phyloP scores from a whole-genome alignment of 2,113 vertebrate species.

The Indicator maculatus region DNA sequence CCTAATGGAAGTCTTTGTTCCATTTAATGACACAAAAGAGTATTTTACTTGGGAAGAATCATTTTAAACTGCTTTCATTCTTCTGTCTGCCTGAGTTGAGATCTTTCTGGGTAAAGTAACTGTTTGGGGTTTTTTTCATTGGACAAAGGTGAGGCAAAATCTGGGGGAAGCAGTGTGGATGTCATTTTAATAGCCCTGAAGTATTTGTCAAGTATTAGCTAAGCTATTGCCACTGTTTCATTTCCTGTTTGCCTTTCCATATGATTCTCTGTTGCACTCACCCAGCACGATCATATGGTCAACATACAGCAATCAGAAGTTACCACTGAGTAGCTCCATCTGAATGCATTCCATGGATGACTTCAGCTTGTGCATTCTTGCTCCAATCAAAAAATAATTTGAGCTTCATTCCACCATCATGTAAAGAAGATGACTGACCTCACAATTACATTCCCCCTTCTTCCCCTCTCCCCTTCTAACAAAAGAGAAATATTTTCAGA shows the following conservation, averaged over 20 bases:
- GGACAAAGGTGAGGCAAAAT: slow-evolving; percentile 42
- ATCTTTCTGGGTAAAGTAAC: neutral
- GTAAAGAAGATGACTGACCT: slow-evolving; percentile 32
- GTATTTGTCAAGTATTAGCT: slow-evolving; percentile 57
- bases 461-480: neutral
- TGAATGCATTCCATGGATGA: slow-evolving; percentile 7
- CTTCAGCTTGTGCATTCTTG: slow-evolving; percentile 20
- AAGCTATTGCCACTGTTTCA: slow-evolving; percentile 61
- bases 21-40: neutral
- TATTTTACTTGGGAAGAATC: neutral
- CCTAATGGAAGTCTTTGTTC: slow-evolving; percentile 34
- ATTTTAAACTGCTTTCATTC: neutral
- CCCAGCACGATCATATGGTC: slow-evolving; percentile 54
- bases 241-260: slow-evolving; percentile 61
- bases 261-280: slow-evolving; percentile 25
- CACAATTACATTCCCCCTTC: slow-evolving; percentile 27
- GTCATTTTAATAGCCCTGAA: slow-evolving; percentile 51
- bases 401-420: slow-evolving; percentile 18
- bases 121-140: neutral
- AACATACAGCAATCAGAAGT: slow-evolving; percentile 54
- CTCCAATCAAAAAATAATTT: slow-evolving; percentile 41
- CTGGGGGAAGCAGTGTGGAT: slow-evolving; percentile 23
- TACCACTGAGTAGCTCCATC: slow-evolving; percentile 22
- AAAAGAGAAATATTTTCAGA: slow-evolving; percentile 36
- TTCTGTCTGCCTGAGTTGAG: neutral